Conservation (phyloP, 2,888 invertebrate species). For the Polyommatus icarus region DNA sequence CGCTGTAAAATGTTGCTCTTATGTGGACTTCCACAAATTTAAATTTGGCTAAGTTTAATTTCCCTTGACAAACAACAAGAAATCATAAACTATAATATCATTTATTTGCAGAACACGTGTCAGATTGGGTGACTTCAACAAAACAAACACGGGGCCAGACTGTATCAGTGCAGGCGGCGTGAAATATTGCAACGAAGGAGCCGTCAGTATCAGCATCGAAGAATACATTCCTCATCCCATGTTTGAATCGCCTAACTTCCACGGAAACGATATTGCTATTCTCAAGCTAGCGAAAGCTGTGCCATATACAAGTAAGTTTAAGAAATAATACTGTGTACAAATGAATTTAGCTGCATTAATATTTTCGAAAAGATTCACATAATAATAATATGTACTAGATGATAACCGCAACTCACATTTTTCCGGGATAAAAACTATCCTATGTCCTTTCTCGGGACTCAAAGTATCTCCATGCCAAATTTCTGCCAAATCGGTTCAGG, state of each 20-base stretch:
- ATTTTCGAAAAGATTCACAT: neutral
- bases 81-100: neutral
- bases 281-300: constrained; percentile 58
- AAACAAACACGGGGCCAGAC: constrained; percentile 55
- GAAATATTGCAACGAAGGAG: constrained; percentile 64
- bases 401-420: no score
- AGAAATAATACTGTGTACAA: neutral
- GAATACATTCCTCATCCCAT: constrained; percentile 58
- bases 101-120: constrained; percentile 47
- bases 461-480: no score
- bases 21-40: no score
- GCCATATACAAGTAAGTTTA: constrained; percentile 55
- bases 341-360: neutral
- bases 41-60: no score
- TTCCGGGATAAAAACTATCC: no score
- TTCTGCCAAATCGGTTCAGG: no score
- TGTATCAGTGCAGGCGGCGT: constrained; percentile 54
- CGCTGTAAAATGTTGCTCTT: no score
- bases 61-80: neutral
- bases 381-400: no score
- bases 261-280: constrained; percentile 62
- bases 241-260: constrained; percentile 38
- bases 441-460: no score
- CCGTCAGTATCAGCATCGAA: constrained; percentile 55
- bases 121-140: constrained; percentile 73